Evolutionary conservation across 2,888 invertebrate genomes (phyloP), one percentile per base, ranked within the genome.

Genomic region (Drosophila buzzatii): DNA sequence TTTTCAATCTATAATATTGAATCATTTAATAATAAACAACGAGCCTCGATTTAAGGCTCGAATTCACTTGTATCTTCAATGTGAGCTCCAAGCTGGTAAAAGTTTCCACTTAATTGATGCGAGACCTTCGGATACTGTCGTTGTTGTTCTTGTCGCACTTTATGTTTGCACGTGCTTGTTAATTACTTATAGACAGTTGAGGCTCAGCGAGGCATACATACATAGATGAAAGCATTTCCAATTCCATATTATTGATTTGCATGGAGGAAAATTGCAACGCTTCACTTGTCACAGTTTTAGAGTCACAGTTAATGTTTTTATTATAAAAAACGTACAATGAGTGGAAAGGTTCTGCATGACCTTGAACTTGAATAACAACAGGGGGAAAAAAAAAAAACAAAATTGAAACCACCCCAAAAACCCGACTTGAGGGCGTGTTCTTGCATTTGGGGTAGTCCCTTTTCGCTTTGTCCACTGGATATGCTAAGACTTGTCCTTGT

Each of bases 141-240:
- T 20, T 16, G 52, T 31, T 71, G 51, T 51, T 80, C 47, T 51
- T 80, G 60, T 70, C 70, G 78, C 45, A 58, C 31, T 61, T 53
- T 69, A 62, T 74, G 62, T 83, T 69, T 69, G 82, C 83, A 89
- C 88, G 71, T 81, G 75, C 53, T 62, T 82, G 90, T 75, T 84
- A 84, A 87, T 84, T 88, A 70, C 47, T 70, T 53, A 41, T 53
- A 45, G 20, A 63, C 39, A 63, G 23, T 51, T 41, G 18, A 23
- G 33, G 42, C 5, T 51, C 56, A 55, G 31, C 44, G 56, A 39
- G 55, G 49, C 69, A 63, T 49, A 85, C 63, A 53, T 67, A 45
- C 69, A 63, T 49, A 85, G 65, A 53, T 67, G 56, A 65, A 56
- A 57, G 65, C 66, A 63, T 71, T 70, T 70, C 37, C 70, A 64